A percentile compares a stretch with the other conserved stretches of the same genome.
phyloP scores from a whole-genome alignment of 2,888 invertebrate genomes.

The Eudasyphora cyanicolor region DNA sequence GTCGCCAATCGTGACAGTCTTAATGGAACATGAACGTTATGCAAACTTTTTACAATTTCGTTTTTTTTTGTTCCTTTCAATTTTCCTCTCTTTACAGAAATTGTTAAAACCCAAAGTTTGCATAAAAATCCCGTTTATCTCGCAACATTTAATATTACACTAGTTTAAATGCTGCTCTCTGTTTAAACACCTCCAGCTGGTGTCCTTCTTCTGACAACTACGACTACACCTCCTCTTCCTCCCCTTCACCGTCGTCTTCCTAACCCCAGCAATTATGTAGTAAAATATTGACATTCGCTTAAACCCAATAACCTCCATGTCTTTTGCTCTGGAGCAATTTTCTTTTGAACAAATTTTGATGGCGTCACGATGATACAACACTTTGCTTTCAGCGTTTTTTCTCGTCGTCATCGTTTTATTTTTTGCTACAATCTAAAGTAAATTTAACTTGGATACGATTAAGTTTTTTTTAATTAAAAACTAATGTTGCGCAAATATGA shows the following conservation, averaged over 20 bases:
- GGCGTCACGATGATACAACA: conserved; percentile 41
- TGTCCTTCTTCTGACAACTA: too few relatives aligned
- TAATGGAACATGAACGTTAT: neutral
- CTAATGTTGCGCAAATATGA: conserved; percentile 77
- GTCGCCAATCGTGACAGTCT: neutral
- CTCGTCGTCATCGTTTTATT: neutral
- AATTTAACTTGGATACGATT: conserved; percentile 66
- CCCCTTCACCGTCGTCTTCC: neutral
- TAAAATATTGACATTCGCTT: conserved; percentile 19
- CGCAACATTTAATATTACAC: conserved; percentile 7
- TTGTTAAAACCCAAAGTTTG: conserved; percentile 1
- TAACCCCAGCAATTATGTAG: conserved; percentile 11
- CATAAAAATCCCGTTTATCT: conserved; percentile 12
- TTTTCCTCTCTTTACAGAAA: neutral
- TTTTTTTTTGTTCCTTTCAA: neutral
- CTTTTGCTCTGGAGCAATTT: neutral
- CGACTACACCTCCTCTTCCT: neutral
- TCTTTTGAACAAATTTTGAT: conserved; percentile 10
- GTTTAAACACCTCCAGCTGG: neutral
- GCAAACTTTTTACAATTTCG: neutral
- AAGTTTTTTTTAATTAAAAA: conserved; percentile 77
- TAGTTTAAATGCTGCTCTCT: neutral
- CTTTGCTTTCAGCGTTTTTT: neutral
- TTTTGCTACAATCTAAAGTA: neutral
- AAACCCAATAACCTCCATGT: neutral